Percentiles rank a stretch among this genome's conserved stretches.
phyloP scores from a whole-genome alignment of 2,797 vertebrate genomes.

The Oophaga sylvatica region DNA sequence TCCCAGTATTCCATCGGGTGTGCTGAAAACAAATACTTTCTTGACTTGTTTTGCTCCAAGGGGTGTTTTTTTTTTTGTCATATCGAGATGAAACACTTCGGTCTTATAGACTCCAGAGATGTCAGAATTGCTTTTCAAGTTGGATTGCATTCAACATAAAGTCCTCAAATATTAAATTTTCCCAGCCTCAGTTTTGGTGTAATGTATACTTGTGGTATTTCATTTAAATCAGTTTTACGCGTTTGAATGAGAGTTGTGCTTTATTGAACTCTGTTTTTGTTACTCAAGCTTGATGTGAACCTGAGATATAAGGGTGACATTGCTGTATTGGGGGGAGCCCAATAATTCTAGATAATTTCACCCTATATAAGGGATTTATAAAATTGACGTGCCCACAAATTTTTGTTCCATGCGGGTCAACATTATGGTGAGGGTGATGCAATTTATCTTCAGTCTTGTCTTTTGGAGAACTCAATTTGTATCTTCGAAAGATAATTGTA shows the following conservation, averaged over 20 bases:
- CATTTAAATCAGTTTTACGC: not conserved
- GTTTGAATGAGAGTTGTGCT: not conserved
- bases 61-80: not conserved
- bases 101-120: not conserved
- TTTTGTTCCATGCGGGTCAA: not conserved
- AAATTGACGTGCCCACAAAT: not conserved
- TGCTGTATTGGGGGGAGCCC: not conserved
- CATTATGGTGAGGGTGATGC: not conserved
- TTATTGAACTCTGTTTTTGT: not conserved
- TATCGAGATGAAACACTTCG: not conserved
- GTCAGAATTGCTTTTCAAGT: not conserved
- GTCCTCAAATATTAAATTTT: slow-evolving; percentile 26
- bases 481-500: not conserved
- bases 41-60: not conserved
- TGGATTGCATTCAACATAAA: not conserved
- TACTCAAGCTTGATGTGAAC: not conserved
- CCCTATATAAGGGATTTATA: not conserved
- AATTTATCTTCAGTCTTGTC: not conserved
- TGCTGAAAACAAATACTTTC: not conserved
- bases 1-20: not conserved
- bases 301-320: not conserved
- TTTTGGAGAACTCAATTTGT: not conserved
- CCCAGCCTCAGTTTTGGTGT: not conserved
- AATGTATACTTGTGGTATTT: not conserved
- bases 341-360: not conserved